Percentiles rank a stretch among this genome's conserved stretches.
phyloP scores from a whole-genome alignment of 2,888 invertebrate species.

The Entomobrya proxima region DNA sequence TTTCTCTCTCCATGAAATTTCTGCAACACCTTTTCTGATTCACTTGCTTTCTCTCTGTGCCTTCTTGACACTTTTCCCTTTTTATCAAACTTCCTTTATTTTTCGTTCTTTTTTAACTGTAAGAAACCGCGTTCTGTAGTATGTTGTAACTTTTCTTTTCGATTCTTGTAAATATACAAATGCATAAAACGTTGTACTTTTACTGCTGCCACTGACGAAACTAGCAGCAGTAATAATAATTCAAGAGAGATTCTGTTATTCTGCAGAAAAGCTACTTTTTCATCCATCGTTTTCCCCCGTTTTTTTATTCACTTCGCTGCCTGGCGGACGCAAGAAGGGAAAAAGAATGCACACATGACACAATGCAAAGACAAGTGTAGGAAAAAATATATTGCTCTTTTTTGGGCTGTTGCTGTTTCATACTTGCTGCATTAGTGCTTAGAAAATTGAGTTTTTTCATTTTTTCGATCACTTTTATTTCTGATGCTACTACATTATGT shows the following conservation, averaged over 20 bases:
- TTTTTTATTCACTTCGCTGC: neutral
- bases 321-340: conserved; percentile 3
- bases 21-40: conserved; percentile 24
- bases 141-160: conserved; percentile 10
- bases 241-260: neutral
- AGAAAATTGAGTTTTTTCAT: conserved; percentile 63
- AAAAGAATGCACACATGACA: neutral
- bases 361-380: neutral
- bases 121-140: neutral
- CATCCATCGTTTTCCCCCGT: conserved; percentile 26
- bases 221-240: conserved; percentile 13
- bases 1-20: conserved; percentile 10
- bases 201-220: conserved; percentile 1
- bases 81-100: neutral
- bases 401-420: conserved; percentile 36
- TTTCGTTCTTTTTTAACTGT: neutral
- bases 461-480: conserved; percentile 55
- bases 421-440: conserved; percentile 42
- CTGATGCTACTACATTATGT: neutral
- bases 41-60: neutral
- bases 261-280: conserved; percentile 30
- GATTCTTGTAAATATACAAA: conserved; percentile 11
- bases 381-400: conserved; percentile 13
- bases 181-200: neutral
- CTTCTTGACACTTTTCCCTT: conserved; percentile 6